Conservation (phyloP, 2,113 vertebrate species). For the Tylochromis polylepis region DNA sequence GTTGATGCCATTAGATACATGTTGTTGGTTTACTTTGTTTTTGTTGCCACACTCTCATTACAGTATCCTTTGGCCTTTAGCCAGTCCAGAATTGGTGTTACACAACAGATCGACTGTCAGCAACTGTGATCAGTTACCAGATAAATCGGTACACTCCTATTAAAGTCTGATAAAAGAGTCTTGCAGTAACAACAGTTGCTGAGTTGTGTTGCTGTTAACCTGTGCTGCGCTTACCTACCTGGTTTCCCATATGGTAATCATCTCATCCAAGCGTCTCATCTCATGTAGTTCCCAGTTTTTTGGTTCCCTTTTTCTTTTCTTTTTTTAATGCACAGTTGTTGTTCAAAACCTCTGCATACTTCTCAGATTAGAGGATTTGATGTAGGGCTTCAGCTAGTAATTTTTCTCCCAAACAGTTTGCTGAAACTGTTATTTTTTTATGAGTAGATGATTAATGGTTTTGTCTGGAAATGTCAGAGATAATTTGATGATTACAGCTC, state of each 20-base stretch:
- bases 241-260: not conserved
- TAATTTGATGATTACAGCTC: not conserved
- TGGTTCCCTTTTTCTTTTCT: not conserved
- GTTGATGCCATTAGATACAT: not conserved
- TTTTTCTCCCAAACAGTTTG: not conserved
- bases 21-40: not conserved
- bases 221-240: not conserved
- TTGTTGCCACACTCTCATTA: not conserved
- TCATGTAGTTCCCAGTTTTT: not conserved
- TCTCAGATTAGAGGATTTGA: not conserved
- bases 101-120: not conserved
- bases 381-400: not conserved
- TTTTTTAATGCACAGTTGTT: not conserved
- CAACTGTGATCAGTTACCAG: not conserved
- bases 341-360: not conserved
- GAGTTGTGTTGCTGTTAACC: not conserved
- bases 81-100: not conserved
- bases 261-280: not conserved
- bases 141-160: fast-evolving
- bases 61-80: not conserved
- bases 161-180: not conserved
- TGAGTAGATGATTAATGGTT: not conserved
- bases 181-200: too few species aligned
- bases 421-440: not conserved
- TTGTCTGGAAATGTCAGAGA: not conserved